Conservation (phyloP, 2,113 vertebrate genomes). For the Benitochromis conjunctus region DNA sequence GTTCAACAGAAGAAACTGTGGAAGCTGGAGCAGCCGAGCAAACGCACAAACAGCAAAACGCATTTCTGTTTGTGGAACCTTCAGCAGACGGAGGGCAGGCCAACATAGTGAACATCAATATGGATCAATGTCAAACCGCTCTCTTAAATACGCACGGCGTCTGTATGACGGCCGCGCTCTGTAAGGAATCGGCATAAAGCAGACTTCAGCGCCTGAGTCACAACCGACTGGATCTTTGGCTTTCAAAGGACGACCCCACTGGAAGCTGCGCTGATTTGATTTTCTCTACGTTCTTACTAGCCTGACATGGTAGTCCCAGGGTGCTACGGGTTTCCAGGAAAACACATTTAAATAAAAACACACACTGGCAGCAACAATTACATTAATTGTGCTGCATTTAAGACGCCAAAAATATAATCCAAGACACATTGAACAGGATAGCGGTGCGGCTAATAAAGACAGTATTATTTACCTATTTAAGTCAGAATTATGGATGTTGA, state of each 20-base stretch:
- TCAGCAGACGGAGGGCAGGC: rapidly evolving
- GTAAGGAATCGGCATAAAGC: background rate
- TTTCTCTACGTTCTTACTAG: background rate
- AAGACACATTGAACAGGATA: background rate
- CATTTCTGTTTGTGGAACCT: background rate
- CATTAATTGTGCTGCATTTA: background rate
- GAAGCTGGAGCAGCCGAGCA: background rate
- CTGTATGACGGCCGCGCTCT: background rate
- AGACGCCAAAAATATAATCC: background rate
- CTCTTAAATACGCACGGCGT: background rate
- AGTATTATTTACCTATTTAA: background rate
- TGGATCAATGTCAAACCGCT: rapidly evolving
- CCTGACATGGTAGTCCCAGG: background rate
- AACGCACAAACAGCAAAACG: background rate
- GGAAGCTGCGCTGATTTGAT: background rate
- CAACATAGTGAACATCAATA: background rate
- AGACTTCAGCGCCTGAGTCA: rapidly evolving
- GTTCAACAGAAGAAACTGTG: background rate
- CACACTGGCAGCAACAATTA: background rate
- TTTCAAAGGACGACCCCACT: background rate
- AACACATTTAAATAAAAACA: conserved; percentile 21
- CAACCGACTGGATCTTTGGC: background rate
- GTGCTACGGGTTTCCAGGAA: background rate
- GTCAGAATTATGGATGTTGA: rapidly evolving
- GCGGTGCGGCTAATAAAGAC: background rate